These are phyloP conservation scores for Macropodus opercularis DNA, from an alignment of 2,797 vertebrate genomes.

Conservation along the genomic window DNA sequence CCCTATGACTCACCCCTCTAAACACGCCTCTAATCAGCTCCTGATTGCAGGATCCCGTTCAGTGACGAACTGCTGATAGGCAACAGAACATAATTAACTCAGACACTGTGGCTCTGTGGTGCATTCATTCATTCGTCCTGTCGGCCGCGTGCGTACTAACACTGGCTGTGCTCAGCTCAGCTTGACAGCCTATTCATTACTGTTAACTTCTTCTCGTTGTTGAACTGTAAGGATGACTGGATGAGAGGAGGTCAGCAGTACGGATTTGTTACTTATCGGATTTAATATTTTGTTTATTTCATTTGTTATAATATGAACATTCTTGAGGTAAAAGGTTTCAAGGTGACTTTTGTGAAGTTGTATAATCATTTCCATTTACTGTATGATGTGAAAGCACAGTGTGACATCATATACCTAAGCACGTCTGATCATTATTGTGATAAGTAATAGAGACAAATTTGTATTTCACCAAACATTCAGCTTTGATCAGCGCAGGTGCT, in stretches of 20 bases:
- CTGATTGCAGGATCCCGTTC: not conserved
- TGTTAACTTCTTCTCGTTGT: too few species aligned
- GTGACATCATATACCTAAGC: not conserved
- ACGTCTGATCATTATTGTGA: not conserved
- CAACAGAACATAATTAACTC: not conserved
- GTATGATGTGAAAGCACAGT: too few species aligned
- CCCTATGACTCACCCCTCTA: not conserved
- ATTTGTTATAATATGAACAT: too few species aligned
- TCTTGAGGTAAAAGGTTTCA: too few species aligned
- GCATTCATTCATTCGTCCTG: not conserved
- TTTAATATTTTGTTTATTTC: too few species aligned
- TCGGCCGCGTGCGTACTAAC: not conserved
- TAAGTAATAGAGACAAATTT: not conserved
- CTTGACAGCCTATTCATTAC: not conserved
- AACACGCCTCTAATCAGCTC: not conserved
- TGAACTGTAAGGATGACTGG: too few species aligned
- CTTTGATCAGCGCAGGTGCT: not conserved
- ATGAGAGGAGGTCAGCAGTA: too few species aligned
- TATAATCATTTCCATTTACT: too few species aligned
- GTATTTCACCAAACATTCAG: not conserved
- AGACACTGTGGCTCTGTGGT: not conserved
- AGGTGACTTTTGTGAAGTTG: too few species aligned
- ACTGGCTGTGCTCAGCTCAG: not conserved
- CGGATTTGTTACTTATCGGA: too few species aligned
- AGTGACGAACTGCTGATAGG: not conserved